Base-by-base conservation (phyloP, 1,140 invertebrate species). In the Neodiprion virginianus region DNA sequence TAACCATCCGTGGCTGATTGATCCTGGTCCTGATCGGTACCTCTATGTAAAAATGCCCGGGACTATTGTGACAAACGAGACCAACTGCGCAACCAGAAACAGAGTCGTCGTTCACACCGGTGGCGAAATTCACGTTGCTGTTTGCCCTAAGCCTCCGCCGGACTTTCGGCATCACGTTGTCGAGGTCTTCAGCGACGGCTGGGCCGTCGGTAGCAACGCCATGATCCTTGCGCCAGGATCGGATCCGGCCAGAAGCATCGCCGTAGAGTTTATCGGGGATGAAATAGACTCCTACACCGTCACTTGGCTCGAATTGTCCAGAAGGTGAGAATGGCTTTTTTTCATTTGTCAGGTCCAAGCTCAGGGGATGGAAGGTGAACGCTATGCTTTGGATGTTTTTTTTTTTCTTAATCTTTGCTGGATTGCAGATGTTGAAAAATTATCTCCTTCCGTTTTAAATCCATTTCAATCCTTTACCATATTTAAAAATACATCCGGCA, bases 151-250 rank as follows among this genome's bases (percentile, higher is more conserved):
- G 76, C 91, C 92, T 12, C 85, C 86, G 1, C 82, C 88, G n/a
- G 89, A 91, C 49, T 88, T 89, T 70, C 87, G 89, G 40, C 89
- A 92, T 74, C 89, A 91, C 70, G 82, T 92, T 40, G 93, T 95
- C 1, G 94, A 96, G 88, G 91, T 96, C 67, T 96, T 96, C 82
- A 96, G 95, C 68, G 93, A 95, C 74, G 95, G 95, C 40, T 96
- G 95, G 95, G 89, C 90, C 76, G 86, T 90, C 48, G 89, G 88
- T 72, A 90, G 90, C 48, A 88, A 88, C 69, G 87, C 90, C 0
- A 88, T 91, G 72, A 88, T 92, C 5, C 89, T 93, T 73, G 88
- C 88, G 48, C 89, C 92, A 48, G 90, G 89, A 74, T 86, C 90
- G 69, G 91, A 93, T 80, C 90, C 92, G 78, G 90, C 93, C 1